Evolutionary conservation across 1,140 invertebrate species (phyloP).

Genomic region (Spodoptera frugiperda): DNA sequence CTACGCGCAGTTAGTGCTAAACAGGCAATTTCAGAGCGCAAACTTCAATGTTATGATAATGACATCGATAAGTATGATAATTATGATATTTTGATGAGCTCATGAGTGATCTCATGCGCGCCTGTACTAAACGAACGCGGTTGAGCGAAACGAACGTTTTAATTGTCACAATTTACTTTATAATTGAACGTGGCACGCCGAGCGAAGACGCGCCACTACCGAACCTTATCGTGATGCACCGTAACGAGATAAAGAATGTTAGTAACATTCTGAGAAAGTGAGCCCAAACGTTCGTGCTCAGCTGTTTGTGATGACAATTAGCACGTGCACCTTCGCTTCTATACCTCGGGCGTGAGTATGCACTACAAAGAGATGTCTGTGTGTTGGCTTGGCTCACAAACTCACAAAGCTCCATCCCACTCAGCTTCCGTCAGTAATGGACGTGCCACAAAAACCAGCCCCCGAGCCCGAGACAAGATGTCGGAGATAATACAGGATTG

Average conservation of each 20-base stretch:
- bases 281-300: conserved; percentile 42
- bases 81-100: conserved; percentile 69
- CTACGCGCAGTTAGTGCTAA: neutral
- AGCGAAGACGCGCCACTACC: conserved; percentile 16
- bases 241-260: conserved; percentile 50
- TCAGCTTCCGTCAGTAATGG: conserved; percentile 70
- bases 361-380: conserved; percentile 53
- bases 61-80: conserved; percentile 50
- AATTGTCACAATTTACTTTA: conserved; percentile 65
- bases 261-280: conserved; percentile 53
- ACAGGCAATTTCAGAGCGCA: neutral
- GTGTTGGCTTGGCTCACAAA: conserved; percentile 36
- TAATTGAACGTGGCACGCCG: conserved; percentile 57
- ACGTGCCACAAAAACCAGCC: conserved; percentile 69
- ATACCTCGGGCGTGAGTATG: conserved; percentile 59
- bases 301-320: conserved; percentile 63
- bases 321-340: conserved; percentile 63
- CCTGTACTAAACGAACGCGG: conserved; percentile 44
- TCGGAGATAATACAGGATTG: conserved; percentile 58
- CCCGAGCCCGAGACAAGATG: conserved; percentile 57
- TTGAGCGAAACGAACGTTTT: conserved; percentile 58
- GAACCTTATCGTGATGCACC: conserved; percentile 38
- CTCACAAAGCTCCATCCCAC: conserved; percentile 50
- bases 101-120: conserved; percentile 71
- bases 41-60: conserved; percentile 30